Percentiles rank a stretch among this genome's conserved stretches.
phyloP scores from a whole-genome alignment of 2,113 vertebrate genomes.

The Thryonomys swinderianus region DNA sequence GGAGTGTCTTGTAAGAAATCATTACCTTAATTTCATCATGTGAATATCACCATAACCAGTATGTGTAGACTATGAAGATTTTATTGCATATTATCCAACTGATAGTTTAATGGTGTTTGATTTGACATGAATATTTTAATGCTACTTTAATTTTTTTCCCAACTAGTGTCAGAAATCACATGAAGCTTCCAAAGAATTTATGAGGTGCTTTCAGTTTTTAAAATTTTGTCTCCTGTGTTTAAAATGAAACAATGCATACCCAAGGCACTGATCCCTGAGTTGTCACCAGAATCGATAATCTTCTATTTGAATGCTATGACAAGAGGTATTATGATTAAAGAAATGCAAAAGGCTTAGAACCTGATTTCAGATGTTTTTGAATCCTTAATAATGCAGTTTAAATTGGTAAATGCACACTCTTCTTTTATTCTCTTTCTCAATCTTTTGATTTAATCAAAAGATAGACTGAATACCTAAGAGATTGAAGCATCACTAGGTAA shows the following conservation, averaged over 20 bases:
- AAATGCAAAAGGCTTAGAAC: not conserved
- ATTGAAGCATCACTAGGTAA: not conserved
- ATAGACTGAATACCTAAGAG: not conserved
- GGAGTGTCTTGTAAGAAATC: not conserved
- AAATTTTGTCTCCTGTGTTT: not conserved
- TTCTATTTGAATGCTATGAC: not conserved
- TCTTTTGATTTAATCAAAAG: constrained; percentile 53
- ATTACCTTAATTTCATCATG: not conserved
- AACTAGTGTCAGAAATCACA: constrained; percentile 25
- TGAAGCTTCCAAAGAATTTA: constrained; percentile 4
- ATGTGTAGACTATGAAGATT: not conserved
- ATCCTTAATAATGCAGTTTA: constrained; percentile 26
- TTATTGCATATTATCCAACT: not conserved
- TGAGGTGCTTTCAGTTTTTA: constrained; percentile 1
- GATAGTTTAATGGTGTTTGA: not conserved
- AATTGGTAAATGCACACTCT: not conserved
- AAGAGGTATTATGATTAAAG: not conserved
- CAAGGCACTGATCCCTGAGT: not conserved
- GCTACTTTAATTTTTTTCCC: not conserved
- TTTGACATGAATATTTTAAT: constrained; percentile 26
- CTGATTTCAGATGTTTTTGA: constrained; percentile 18
- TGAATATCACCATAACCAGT: not conserved
- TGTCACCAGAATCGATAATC: not conserved
- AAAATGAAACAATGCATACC: not conserved
- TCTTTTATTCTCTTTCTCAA: not conserved